Evolutionary conservation across 2,888 invertebrate genomes (phyloP).

Genomic region (Phasia obesa): DNA sequence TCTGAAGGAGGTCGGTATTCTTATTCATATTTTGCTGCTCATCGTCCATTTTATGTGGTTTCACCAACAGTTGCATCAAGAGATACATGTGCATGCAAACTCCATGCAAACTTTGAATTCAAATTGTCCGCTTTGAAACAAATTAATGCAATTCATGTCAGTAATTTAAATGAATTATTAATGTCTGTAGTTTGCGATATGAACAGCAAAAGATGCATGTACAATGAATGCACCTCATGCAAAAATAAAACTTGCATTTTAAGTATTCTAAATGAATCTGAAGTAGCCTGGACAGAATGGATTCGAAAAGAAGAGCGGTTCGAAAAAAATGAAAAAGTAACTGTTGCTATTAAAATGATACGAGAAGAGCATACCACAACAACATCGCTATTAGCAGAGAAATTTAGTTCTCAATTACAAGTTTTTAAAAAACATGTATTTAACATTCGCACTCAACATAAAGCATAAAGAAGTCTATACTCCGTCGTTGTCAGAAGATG

Average conservation of each 20-base stretch:
- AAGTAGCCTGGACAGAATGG: slow-evolving; percentile 52
- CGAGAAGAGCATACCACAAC: slow-evolving; percentile 55
- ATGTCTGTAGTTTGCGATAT: slow-evolving; percentile 56
- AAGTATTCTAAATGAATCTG: slow-evolving; percentile 50
- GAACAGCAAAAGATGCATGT: slow-evolving; percentile 33
- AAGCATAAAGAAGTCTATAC: slow-evolving; percentile 47
- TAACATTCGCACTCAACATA: slow-evolving; percentile 48
- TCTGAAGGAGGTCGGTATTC: slow-evolving; percentile 52
- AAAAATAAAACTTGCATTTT: slow-evolving; percentile 51
- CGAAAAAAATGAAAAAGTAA: slow-evolving; percentile 48
- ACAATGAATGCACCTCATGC: slow-evolving; percentile 49
- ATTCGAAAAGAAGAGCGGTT: slow-evolving; percentile 52
- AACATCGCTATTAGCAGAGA: slow-evolving; percentile 53
- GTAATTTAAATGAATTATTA: slow-evolving; percentile 56
- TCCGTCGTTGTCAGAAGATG: slow-evolving; percentile 43
- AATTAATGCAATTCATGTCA: slow-evolving; percentile 50
- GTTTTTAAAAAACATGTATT: slow-evolving; percentile 43
- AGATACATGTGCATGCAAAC: slow-evolving; percentile 53
- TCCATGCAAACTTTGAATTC: slow-evolving; percentile 49
- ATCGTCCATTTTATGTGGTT: slow-evolving; percentile 52
- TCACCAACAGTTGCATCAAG: slow-evolving; percentile 54
- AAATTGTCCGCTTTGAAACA: slow-evolving; percentile 51
- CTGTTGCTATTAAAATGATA: slow-evolving; percentile 53
- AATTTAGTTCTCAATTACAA: slow-evolving; percentile 52
- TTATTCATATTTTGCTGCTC: slow-evolving; percentile 54